phyloP scores from a whole-genome alignment of 2,888 invertebrate species.

The Epiblema foenella region DNA sequence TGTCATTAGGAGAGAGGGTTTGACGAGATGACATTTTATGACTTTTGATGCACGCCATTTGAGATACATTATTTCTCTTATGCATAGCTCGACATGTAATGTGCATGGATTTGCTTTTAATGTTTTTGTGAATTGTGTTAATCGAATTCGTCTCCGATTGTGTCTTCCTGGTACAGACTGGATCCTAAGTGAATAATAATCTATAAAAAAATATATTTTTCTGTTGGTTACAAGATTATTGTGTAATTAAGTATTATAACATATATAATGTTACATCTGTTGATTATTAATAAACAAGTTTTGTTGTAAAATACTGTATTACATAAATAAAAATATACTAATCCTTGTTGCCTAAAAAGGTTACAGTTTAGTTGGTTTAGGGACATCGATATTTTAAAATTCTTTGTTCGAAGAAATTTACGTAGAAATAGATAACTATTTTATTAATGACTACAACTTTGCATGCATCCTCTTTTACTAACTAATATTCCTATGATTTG shows the following conservation, averaged over 20 bases:
- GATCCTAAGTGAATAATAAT: no score
- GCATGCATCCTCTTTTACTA: background rate
- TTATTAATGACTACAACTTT: no score
- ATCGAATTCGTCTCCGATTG: no score
- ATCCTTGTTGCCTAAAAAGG: background rate
- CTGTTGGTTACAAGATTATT: constrained; percentile 28
- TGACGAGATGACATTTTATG: background rate
- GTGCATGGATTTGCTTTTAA: background rate
- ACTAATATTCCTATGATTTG: constrained; percentile 7
- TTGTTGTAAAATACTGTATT: background rate
- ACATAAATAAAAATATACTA: constrained; percentile 8
- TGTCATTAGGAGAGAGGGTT: background rate
- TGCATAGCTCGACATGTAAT: background rate
- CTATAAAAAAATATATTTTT: background rate
- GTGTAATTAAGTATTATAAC: constrained; percentile 17
- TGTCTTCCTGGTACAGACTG: no score
- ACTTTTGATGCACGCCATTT: background rate
- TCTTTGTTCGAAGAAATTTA: no score
- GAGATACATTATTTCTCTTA: background rate
- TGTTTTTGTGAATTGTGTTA: background rate
- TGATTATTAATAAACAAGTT: constrained; percentile 14
- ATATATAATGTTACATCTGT: constrained; percentile 18
- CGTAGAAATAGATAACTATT: no score
- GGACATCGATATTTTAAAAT: background rate
- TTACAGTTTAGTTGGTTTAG: background rate